Evolutionary conservation across 2,797 vertebrate genomes (phyloP).

Genomic region (Darevskia mixta): DNA sequence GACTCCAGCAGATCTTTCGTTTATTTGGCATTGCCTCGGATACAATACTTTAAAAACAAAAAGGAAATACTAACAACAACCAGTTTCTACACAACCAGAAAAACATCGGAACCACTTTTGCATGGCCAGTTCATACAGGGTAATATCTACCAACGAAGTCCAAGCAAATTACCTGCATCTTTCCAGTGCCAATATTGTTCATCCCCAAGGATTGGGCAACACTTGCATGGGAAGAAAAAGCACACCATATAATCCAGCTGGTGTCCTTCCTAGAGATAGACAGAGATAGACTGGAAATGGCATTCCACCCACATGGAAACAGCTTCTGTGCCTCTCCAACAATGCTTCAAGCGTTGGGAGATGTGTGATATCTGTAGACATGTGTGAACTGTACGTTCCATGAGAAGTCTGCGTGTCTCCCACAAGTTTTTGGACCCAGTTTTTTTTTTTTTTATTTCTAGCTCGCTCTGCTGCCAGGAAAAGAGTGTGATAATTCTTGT

Average conservation of each 20-base stretch:
- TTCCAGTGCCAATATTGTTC: not conserved
- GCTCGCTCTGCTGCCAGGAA: not conserved
- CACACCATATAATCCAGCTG: not conserved
- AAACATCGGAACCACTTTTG: not conserved
- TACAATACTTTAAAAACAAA: not conserved
- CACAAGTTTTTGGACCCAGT: not conserved
- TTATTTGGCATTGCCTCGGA: not conserved
- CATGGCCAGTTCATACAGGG: not conserved
- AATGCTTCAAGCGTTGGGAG: not conserved
- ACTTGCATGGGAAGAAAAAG: not conserved
- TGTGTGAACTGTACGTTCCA: not conserved
- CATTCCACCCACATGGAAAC: not conserved
- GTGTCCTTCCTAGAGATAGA: not conserved
- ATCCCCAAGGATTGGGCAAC: not conserved
- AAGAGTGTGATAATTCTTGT: fast-evolving
- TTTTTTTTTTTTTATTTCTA: fast-evolving
- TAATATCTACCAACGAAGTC: not conserved
- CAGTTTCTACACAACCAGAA: not conserved
- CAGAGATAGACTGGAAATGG: not conserved
- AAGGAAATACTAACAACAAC: not conserved
- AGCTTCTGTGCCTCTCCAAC: not conserved
- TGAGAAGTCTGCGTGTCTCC: not conserved
- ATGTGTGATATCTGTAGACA: not conserved
- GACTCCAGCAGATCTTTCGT: not conserved
- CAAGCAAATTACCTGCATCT: not conserved